Percentiles rank a stretch among this genome's conserved stretches.
Conservation (phyloP, 2,888 invertebrate species). For the Rambutsinella grinnellia region DNA sequence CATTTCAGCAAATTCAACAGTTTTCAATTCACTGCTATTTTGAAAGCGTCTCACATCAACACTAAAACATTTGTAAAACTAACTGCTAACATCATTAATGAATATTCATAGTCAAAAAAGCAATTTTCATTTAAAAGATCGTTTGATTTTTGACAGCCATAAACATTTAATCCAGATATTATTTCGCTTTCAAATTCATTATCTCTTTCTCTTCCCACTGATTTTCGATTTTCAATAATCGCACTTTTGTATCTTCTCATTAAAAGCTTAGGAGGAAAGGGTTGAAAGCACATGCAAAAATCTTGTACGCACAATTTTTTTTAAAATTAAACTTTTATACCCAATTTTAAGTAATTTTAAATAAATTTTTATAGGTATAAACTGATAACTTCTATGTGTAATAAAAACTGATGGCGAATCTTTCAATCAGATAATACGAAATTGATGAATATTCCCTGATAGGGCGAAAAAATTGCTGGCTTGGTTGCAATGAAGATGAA, state of each 20-base stretch:
- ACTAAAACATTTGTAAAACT: no score
- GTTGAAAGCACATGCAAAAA: neutral
- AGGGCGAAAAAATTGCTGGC: neutral
- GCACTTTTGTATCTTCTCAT: neutral
- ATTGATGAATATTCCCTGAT: neutral
- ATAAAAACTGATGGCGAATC: neutral
- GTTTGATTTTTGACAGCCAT: neutral
- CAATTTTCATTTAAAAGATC: neutral
- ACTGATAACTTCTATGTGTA: neutral
- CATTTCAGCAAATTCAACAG: no score
- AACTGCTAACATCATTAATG: neutral
- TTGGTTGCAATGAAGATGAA: constrained; percentile 5
- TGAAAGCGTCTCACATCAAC: no score
- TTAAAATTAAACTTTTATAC: constrained; percentile 3
- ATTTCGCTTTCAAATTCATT: neutral
- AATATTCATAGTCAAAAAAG: neutral
- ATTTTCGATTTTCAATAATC: neutral
- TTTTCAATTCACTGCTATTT: no score
- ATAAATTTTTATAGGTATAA: neutral
- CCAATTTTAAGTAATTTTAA: no score
- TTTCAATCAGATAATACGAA: neutral
- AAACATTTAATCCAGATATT: neutral
- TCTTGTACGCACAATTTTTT: constrained; percentile 1
- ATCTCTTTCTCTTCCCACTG: neutral
- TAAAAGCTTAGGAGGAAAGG: neutral